These are phyloP conservation scores for Mungos mungo DNA, from an alignment of 2,113 vertebrate genomes.

Conservation along the genomic window DNA sequence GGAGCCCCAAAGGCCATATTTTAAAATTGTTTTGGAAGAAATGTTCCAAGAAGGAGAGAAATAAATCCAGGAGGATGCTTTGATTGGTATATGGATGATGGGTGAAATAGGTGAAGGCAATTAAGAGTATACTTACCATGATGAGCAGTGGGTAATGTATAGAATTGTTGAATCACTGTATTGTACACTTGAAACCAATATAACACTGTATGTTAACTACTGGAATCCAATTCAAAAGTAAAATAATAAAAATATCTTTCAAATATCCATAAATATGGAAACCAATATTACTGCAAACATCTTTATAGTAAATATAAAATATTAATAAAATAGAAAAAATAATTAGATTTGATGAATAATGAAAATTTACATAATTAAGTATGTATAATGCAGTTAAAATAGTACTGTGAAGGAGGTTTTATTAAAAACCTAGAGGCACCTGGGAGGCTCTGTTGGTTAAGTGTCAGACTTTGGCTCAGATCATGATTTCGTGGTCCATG, in stretches of 20 bases:
- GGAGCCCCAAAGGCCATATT: neutral
- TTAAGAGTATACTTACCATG: neutral
- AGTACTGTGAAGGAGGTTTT: neutral
- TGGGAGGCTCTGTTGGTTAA: neutral
- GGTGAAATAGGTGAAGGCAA: neutral
- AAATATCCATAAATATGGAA: neutral
- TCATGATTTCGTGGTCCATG: neutral
- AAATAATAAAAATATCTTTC: neutral
- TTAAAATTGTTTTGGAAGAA: neutral
- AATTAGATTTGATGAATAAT: neutral
- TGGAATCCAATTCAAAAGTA: neutral
- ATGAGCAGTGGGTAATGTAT: neutral
- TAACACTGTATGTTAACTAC: neutral
- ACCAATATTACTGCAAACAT: neutral
- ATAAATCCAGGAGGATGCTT: neutral
- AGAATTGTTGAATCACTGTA: neutral
- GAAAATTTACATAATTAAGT: neutral
- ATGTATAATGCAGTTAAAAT: neutral
- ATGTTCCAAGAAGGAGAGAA: neutral
- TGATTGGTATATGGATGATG: neutral
- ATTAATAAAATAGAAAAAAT: neutral
- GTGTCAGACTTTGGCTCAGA: neutral
- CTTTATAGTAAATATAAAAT: neutral
- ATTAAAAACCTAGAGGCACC: neutral
- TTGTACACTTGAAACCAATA: neutral